Conservation (phyloP, 2,888 invertebrate species). For the Coronaproctus castanopsis region DNA sequence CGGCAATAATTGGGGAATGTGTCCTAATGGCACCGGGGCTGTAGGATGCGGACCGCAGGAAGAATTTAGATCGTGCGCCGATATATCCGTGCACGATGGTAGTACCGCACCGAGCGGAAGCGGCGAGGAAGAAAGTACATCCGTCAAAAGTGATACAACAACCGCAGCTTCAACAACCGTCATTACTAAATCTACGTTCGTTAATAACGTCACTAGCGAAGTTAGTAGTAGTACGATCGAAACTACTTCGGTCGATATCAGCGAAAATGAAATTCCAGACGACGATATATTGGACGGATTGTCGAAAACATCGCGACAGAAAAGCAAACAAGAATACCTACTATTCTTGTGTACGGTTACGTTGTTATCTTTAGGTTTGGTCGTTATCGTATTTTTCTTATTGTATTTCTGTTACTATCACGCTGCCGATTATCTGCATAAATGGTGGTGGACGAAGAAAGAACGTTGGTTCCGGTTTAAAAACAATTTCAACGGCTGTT, state of each 20-base stretch:
- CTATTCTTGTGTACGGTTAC: constrained; percentile 27
- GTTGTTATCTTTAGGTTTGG: constrained; percentile 33
- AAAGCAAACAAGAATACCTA: constrained; percentile 30
- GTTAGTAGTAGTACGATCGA: neutral
- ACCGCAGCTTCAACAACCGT: constrained; percentile 4
- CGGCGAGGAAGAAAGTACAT: constrained; percentile 16
- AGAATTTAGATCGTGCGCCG: constrained; percentile 68
- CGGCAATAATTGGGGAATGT: constrained; percentile 57
- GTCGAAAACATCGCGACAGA: constrained; percentile 7
- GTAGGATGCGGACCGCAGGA: constrained; percentile 78
- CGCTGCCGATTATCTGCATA: constrained; percentile 47
- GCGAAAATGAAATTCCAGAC: constrained; percentile 20
- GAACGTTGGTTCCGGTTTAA: constrained; percentile 5
- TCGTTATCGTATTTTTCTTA: constrained; percentile 40
- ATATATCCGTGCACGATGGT: constrained; percentile 46
- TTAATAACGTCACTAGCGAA: constrained; percentile 29
- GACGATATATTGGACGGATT: constrained; percentile 16
- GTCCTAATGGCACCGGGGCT: constrained; percentile 48
- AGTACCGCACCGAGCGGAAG: constrained; percentile 25
- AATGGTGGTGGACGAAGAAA: constrained; percentile 13
- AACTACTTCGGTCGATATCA: constrained; percentile 11
- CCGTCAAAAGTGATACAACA: constrained; percentile 8
- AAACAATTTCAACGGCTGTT: constrained; percentile 6
- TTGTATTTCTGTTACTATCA: constrained; percentile 50
- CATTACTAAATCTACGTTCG: constrained; percentile 22